These are phyloP conservation scores for Chaetodon trifasciatus DNA, from an alignment of 2,797 vertebrate species.

Conservation along the genomic window DNA sequence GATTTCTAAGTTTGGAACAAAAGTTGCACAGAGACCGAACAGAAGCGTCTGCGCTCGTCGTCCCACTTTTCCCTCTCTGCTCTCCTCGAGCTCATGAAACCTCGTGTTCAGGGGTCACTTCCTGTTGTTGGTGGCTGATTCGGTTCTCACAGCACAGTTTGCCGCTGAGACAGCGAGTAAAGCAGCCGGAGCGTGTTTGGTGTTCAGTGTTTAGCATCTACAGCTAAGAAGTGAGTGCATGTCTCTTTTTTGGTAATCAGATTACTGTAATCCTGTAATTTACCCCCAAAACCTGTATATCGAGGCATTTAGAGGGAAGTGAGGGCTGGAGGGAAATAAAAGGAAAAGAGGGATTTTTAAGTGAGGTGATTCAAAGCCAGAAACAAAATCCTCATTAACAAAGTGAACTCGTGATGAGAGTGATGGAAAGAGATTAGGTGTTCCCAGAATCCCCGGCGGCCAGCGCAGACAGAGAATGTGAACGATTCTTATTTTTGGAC, in stretches of 20 bases:
- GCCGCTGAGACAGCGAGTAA: slow-evolving; percentile 1
- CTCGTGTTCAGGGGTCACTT: slow-evolving; percentile 52
- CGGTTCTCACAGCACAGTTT: slow-evolving; percentile 42
- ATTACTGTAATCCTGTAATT: slow-evolving; percentile 23
- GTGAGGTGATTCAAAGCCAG: slow-evolving; percentile 17
- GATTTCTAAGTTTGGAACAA: too few relatives aligned
- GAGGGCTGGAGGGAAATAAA: slow-evolving; percentile 26
- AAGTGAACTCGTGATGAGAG: slow-evolving; percentile 50
- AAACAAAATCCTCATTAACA: slow-evolving; percentile 45
- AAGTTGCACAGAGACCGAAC: too few relatives aligned
- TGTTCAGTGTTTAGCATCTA: neutral
- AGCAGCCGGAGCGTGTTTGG: neutral
- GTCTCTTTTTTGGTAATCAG: neutral
- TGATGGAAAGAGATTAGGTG: slow-evolving; percentile 53
- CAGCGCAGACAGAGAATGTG: slow-evolving; percentile 23
- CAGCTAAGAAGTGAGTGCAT: neutral
- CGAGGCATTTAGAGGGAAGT: neutral
- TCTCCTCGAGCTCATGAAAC: slow-evolving; percentile 12
- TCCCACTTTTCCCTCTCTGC: neutral
- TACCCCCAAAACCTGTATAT: neutral
- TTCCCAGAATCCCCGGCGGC: slow-evolving; percentile 39
- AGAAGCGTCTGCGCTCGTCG: neutral
- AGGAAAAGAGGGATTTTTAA: neutral
- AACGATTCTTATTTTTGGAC: slow-evolving; percentile 49
- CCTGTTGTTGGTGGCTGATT: slow-evolving; percentile 46